Evolutionary conservation across 2,888 invertebrate genomes (phyloP).

Genomic region (Parascotia fuliginaria): DNA sequence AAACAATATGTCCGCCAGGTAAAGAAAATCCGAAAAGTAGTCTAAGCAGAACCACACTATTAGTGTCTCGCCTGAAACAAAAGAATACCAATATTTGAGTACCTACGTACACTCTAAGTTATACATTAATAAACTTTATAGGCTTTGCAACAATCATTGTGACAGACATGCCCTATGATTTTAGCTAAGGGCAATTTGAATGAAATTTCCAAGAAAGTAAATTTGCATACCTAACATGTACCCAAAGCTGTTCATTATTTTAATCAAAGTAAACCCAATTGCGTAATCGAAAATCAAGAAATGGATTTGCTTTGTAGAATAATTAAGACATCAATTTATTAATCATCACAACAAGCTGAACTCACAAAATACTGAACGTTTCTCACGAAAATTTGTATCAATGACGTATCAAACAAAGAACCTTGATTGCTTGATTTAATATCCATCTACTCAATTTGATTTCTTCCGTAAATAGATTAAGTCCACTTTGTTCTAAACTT

Average conservation of each 20-base stretch:
- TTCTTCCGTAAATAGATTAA: constrained; percentile 7
- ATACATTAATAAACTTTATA: too few relatives aligned
- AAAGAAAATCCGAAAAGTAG: constrained; percentile 98
- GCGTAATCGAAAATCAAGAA: too few relatives aligned
- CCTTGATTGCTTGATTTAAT: neutral
- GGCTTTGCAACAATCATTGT: too few relatives aligned
- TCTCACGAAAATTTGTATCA: neutral
- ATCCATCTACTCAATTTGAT: constrained; percentile 5
- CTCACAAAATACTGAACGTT: neutral
- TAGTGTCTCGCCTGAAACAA: constrained; percentile 91
- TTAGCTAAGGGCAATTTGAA: too few relatives aligned
- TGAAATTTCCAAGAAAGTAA: too few relatives aligned
- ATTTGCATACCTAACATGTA: too few relatives aligned
- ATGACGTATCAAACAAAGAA: neutral
- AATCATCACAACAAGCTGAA: neutral
- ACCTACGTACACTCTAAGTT: too few relatives aligned
- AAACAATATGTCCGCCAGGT: constrained; percentile 97
- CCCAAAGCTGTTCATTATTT: too few relatives aligned
- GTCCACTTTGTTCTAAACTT: constrained; percentile 40
- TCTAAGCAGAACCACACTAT: constrained; percentile 98
- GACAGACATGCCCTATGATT: too few relatives aligned
- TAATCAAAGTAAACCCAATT: too few relatives aligned
- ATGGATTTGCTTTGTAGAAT: neutral
- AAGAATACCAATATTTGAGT: too few relatives aligned
- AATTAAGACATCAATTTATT: neutral